Conservation (phyloP, 2,113 vertebrate species). For the Cephalopterus ornatus region DNA sequence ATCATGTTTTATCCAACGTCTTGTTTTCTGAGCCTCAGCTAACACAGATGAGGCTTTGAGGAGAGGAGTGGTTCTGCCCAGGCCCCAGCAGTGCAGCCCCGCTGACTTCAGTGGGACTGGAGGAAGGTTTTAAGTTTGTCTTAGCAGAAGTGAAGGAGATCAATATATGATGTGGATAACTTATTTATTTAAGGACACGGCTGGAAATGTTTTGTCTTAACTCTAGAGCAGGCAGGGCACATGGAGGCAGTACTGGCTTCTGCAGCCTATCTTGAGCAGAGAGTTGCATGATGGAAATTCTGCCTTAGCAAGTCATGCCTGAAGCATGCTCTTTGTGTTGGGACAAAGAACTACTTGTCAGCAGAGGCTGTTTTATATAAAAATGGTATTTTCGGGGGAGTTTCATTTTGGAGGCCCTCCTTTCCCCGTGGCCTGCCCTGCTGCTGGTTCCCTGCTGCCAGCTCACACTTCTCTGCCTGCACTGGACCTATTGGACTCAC, state of each 20-base stretch:
- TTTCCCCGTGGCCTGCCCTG: neutral
- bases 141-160: neutral
- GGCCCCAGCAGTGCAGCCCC: neutral
- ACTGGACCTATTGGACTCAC: neutral
- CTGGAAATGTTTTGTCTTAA: neutral
- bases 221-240: neutral
- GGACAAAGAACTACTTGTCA: conserved; percentile 36
- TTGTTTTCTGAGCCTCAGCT: neutral
- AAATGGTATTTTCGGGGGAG: neutral
- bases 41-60: neutral
- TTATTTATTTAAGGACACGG: neutral
- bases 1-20: neutral
- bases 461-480: neutral
- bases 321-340: neutral
- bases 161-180: neutral
- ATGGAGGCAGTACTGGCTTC: neutral
- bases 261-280: neutral
- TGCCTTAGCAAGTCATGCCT: conserved; percentile 1
- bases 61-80: neutral
- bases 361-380: conserved; percentile 23
- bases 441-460: neutral
- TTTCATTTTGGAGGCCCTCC: conserved; percentile 4
- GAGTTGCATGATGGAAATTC: neutral
- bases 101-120: neutral
- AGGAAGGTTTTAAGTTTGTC: neutral